phyloP scores from a whole-genome alignment of 1,140 invertebrate species.

The Acyrthosiphon pisum region DNA sequence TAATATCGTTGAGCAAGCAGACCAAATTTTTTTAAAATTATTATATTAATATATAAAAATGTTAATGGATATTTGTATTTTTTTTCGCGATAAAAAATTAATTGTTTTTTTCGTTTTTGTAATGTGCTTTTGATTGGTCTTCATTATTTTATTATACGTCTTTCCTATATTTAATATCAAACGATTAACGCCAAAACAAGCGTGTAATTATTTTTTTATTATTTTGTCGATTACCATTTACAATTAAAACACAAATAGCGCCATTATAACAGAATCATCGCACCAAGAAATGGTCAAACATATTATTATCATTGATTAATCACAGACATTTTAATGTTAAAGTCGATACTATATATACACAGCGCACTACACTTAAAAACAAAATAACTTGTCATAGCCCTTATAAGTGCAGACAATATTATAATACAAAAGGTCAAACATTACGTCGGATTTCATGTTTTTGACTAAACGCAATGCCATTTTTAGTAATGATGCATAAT shows the following conservation, averaged over 20 bases:
- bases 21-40: background rate
- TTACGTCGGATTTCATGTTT: background rate
- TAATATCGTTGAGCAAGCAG: background rate
- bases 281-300: background rate
- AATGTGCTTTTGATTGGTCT: background rate
- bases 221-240: background rate
- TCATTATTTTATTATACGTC: background rate
- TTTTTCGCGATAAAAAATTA: background rate
- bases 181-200: background rate
- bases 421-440: background rate
- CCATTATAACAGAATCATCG: background rate
- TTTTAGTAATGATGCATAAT: background rate
- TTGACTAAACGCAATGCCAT: background rate
- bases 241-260: background rate
- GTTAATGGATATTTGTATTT: background rate
- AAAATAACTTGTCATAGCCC: background rate
- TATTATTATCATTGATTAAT: background rate
- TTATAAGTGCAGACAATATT: background rate
- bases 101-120: background rate
- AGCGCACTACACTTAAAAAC: background rate
- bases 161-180: background rate
- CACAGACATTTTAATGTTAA: background rate
- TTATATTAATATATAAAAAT: background rate
- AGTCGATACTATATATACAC: background rate
- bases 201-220: conserved; percentile 10